phyloP scores from a whole-genome alignment of 2,888 invertebrate genomes.

The Lasioglossum marginatum region DNA sequence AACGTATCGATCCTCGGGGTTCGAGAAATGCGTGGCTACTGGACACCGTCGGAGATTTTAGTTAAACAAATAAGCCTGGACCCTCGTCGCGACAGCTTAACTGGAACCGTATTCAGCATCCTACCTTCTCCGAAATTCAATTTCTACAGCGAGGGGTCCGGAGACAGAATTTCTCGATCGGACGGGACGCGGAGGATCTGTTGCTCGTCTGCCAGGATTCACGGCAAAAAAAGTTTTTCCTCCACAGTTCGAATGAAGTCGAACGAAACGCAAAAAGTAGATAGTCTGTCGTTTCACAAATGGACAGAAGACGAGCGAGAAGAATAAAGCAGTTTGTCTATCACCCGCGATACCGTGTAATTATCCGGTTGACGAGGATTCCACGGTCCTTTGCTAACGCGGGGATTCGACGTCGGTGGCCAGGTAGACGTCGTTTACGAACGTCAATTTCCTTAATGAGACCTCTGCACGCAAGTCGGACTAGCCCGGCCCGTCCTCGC shows the following conservation, averaged over 20 bases:
- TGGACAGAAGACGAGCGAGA: not conserved
- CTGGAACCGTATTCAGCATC: constrained; percentile 39
- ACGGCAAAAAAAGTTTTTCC: not conserved
- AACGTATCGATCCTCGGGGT: constrained; percentile 66
- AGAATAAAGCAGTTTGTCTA: constrained; percentile 26
- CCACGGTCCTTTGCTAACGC: constrained; percentile 18
- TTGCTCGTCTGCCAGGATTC: not conserved
- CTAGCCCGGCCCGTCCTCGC: constrained; percentile 42
- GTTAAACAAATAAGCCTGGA: constrained; percentile 77
- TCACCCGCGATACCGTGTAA: constrained; percentile 51
- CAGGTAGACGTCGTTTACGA: constrained; percentile 57
- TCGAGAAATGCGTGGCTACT: constrained; percentile 64
- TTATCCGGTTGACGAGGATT: constrained; percentile 42
- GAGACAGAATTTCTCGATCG: not conserved
- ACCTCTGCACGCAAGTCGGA: constrained; percentile 43
- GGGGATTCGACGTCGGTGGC: constrained; percentile 62
- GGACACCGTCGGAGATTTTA: constrained; percentile 77
- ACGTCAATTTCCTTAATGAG: constrained; percentile 70
- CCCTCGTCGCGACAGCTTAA: constrained; percentile 50
- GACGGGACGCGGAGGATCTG: not conserved
- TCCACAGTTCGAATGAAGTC: not conserved
- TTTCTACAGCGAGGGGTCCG: not conserved
- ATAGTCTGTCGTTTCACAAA: not conserved
- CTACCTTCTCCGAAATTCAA: constrained; percentile 50
- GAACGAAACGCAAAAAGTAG: not conserved